Evolutionary conservation across 2,113 vertebrate species (phyloP).

Genomic region (Gallinago jamesoni): DNA sequence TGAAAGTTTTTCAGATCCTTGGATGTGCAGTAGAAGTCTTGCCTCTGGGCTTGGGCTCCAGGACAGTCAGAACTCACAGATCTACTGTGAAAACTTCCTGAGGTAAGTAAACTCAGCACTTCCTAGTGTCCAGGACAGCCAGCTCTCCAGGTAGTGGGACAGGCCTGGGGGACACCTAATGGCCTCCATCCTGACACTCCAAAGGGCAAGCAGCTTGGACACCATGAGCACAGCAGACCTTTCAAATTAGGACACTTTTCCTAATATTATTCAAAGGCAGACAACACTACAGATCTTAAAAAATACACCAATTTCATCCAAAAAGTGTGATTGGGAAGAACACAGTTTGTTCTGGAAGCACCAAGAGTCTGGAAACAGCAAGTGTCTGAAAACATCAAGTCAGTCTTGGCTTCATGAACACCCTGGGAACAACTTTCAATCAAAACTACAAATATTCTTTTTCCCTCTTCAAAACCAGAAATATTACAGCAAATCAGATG

Average conservation of each 20-base stretch:
- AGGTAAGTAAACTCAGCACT: neutral
- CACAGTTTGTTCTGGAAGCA: neutral
- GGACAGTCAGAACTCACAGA: neutral
- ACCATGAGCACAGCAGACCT: neutral
- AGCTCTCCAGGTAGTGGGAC: neutral
- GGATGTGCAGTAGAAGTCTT: neutral
- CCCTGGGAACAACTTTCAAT: neutral
- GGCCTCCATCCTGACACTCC: neutral
- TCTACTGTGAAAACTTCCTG: neutral
- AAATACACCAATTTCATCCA: neutral
- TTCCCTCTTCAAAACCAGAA: neutral
- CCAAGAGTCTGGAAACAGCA: neutral
- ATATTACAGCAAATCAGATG: neutral
- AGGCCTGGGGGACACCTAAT: neutral
- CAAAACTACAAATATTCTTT: neutral
- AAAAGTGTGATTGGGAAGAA: neutral
- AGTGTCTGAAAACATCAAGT: neutral
- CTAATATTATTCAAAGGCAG: neutral
- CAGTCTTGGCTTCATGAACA: neutral
- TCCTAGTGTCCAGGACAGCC: neutral
- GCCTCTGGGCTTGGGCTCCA: neutral
- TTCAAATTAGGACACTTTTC: neutral
- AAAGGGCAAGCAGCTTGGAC: neutral
- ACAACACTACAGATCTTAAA: neutral
- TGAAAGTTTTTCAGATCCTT: neutral